A percentile compares a stretch with the other conserved stretches of the same genome.
phyloP scores from a whole-genome alignment of 2,113 vertebrate species.

The Periophthalmus modestus region DNA sequence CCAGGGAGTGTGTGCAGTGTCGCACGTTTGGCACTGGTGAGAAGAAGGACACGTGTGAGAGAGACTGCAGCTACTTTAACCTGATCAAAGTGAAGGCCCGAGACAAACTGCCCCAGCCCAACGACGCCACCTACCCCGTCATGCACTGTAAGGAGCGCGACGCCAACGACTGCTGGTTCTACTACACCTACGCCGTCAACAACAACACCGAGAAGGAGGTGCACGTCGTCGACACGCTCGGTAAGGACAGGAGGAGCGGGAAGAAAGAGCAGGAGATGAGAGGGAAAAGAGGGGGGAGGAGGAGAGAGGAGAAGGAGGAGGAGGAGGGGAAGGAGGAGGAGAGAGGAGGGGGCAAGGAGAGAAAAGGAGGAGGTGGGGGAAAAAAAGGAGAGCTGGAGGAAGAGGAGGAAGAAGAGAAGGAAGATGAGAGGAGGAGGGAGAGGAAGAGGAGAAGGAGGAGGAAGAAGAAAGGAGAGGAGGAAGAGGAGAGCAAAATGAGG shows the following conservation, averaged over 20 bases:
- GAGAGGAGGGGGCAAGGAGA: too few species aligned
- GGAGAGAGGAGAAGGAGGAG: too few species aligned
- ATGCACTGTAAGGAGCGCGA: conserved; percentile 95
- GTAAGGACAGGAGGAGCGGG: conserved; percentile 64
- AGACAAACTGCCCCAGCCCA: conserved; percentile 87
- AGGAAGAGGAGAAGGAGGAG: too few species aligned
- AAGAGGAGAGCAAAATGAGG: too few species aligned
- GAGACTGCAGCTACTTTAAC: conserved; percentile 84
- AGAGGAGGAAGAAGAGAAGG: too few species aligned
- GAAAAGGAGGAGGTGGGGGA: too few species aligned
- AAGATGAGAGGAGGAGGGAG: too few species aligned
- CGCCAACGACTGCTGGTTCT: conserved; percentile 98
- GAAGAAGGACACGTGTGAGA: conserved; percentile 85
- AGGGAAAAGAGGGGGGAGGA: too few species aligned
- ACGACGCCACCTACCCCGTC: conserved; percentile 77
- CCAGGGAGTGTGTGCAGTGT: conserved; percentile 94
- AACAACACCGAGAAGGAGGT: conserved; percentile 82
- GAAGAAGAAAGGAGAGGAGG: too few species aligned
- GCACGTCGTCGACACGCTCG: conserved; percentile 86
- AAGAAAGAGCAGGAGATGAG: too few species aligned
- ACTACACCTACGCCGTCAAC: conserved; percentile 91
- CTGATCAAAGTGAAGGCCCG: conserved; percentile 82
- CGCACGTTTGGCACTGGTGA: conserved; percentile 90
- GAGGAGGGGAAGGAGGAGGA: too few species aligned
- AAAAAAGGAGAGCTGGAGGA: too few species aligned